Evolutionary conservation across 1,140 invertebrate genomes (phyloP), one percentile per base, ranked within the genome.

Genomic region (Pseudomyrmex concolor): DNA sequence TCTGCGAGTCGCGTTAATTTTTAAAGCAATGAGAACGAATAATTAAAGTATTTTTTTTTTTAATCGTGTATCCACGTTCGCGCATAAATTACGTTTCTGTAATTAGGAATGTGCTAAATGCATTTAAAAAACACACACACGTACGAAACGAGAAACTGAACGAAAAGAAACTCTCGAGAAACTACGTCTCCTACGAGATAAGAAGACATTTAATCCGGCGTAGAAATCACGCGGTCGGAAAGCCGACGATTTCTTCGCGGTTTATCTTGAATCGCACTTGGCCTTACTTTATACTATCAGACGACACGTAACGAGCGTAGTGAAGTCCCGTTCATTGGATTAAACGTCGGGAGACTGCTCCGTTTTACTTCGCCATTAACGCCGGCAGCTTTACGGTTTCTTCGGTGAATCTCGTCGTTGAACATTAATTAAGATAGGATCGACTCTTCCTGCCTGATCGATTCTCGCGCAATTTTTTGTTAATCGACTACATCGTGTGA

Each of bases 341-440:
- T 83, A 84, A 83, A 62, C 50, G 60, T 59, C 25, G n/a, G 17
- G 50, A 59, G 19, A 25, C 13, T 67, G 54, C 22, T 55, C 15
- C 85, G 54, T 86, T 87, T 87, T 87, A 87, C n/a, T 73, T 51
- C 50, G 67, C 57, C 62, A 67, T 84, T 86, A 86, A 66, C 67
- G 72, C 81, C 71, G 60, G 59, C 68, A 87, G 72, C 60, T 86
- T 86, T 84, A 78, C 64, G 50, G 55, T 55, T 50, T 59, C 10
- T 34, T 57, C 50, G 15, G 22, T 34, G 25, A 43, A 64, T 45
- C 50, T 57, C 34, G 22, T 63, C 22, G 50, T 63, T 45, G 48
- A 10, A 43, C 80, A 55, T 64, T 87, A 87, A 87, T 87, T 86
- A 87, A 86, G 80, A 86, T 78, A 3, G 50, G 76, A 67, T 87